phyloP scores from a whole-genome alignment of 2,797 vertebrate genomes.

The Myioborus melanocephalus region DNA sequence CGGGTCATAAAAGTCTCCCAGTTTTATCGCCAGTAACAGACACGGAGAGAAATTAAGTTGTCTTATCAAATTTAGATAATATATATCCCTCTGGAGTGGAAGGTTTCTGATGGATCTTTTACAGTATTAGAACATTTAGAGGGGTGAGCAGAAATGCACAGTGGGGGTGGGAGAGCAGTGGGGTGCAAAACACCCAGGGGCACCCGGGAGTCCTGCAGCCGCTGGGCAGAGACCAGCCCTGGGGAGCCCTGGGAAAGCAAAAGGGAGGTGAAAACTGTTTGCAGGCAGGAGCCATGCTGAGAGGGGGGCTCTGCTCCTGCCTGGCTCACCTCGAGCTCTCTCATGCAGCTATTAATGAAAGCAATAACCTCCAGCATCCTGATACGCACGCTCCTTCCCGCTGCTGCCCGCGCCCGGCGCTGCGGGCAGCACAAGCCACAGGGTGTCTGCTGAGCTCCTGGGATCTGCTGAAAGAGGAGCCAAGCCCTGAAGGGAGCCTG shows the following conservation, averaged over 20 bases:
- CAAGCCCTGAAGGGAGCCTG: background rate
- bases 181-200: background rate
- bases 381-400: background rate
- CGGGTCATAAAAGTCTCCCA: slow-evolving; percentile 81
- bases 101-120: slow-evolving; percentile 68
- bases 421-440: background rate
- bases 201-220: fast-evolving
- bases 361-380: slow-evolving; percentile 20
- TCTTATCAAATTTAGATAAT: slow-evolving; percentile 84
- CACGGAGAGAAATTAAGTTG: slow-evolving; percentile 82
- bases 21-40: slow-evolving; percentile 83
- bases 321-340: background rate
- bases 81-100: slow-evolving; percentile 79
- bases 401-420: background rate
- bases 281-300: background rate
- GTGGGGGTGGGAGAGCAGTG: background rate
- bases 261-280: background rate
- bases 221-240: fast-evolving
- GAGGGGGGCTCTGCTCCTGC: background rate
- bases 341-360: background rate
- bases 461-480: background rate
- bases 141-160: background rate
- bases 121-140: slow-evolving; percentile 56
- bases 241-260: background rate
- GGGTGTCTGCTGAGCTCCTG: background rate